Evolutionary conservation across 1,140 invertebrate species (phyloP), one percentile per base, ranked within the genome.

Genomic region (Andricus grossulariae): DNA sequence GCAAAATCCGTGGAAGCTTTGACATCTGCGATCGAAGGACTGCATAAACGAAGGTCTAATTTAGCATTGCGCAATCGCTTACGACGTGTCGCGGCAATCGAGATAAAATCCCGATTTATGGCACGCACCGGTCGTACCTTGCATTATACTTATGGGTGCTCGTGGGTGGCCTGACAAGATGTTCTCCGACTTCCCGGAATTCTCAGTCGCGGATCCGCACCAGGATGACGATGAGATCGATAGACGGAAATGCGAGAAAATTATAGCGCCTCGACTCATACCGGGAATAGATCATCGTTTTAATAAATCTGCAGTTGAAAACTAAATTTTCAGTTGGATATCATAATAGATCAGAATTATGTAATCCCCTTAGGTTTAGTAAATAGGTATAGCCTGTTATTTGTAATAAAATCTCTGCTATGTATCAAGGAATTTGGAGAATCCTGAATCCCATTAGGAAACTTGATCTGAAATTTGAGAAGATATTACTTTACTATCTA

Each of bases 51-150:
- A 77, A 81, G 66, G 74, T 81, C 74, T 77, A 78, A 77, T 89
- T 90, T 88, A 84, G 72, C 76, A 81, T 89, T 88, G 86, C 84
- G 86, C 85, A 88, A 89, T 78, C 57, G 80, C 57, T 78, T 76
- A 77, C 80, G 79, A 50, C 60, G 74, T 74, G 79, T 80, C 78
- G 82, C 78, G 82, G 79, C 80, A 85, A 83, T 82, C 85, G 87
- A 88, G 89, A 91, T 91, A 91, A 90, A 91, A 89, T 88, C 86
- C 89, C 85, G 84, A 90, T 90, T 91, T 91, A 90, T 90, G 87
- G 89, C 77, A 76, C 76, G 80, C 81, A 74, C 76, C 76, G 80
- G 83, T 76, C 82, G 84, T 85, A 85, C 80, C 80, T 84, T 76
- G 84, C 80, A 83, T 84, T 87, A 90, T 90, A 90, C 88, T 90